Percentiles rank a stretch among this genome's conserved stretches.
Conservation (phyloP, 1,140 invertebrate genomes). For the Paraescarpia echinospica region DNA sequence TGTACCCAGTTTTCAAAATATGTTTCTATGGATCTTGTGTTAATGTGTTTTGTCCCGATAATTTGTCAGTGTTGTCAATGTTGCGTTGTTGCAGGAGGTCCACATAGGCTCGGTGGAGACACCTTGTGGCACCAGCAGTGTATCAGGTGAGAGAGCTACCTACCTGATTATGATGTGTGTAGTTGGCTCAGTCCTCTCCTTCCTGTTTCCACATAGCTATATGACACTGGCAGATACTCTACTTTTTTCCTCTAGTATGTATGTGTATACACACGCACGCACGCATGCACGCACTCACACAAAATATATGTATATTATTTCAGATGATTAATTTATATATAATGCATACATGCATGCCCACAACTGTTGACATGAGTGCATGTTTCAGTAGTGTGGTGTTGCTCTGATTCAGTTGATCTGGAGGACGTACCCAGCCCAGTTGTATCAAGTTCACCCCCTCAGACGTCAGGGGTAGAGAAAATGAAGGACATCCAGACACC, state of each 20-base stretch:
- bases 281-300: no score
- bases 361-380: neutral
- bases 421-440: conserved; percentile 64
- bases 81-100: neutral
- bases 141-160: neutral
- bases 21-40: neutral
- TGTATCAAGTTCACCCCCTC: conserved; percentile 61
- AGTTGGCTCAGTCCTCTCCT: neutral
- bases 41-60: neutral
- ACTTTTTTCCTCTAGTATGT: no score
- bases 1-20: neutral
- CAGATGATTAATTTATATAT: neutral
- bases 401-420: conserved; percentile 72
- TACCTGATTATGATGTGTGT: neutral
- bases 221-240: no score
- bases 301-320: no score
- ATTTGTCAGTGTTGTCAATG: neutral
- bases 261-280: no score
- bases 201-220: no score
- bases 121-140: neutral
- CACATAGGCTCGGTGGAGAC: neutral
- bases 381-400: neutral
- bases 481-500: conserved; percentile 61
- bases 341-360: neutral
- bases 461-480: conserved; percentile 54